phyloP scores from a whole-genome alignment of 2,888 invertebrate genomes.

The Caenorhabditis sp. region DNA sequence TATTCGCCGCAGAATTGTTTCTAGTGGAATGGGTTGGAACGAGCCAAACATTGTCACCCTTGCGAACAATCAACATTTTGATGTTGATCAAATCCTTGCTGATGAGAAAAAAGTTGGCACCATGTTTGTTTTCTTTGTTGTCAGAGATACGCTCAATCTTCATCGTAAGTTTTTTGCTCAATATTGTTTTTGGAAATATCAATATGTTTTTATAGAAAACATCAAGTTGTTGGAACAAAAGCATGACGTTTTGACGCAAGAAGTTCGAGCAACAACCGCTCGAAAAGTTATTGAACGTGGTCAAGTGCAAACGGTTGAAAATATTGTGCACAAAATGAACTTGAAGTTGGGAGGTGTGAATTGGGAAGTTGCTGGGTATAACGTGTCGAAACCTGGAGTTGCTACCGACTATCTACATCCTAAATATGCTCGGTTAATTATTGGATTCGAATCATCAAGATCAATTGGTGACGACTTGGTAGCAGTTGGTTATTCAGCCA shows the following conservation, averaged over 20 bases:
- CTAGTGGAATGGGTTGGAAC: neutral
- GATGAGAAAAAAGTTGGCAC: neutral
- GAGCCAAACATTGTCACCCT: neutral
- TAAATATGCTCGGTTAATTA: neutral
- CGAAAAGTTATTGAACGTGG: neutral
- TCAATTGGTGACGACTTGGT: neutral
- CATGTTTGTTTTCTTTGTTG: neutral
- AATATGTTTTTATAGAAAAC: neutral
- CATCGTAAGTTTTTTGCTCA: neutral
- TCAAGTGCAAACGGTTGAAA: conserved; percentile 2
- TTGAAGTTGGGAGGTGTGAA: neutral
- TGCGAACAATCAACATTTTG: neutral
- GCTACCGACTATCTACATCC: neutral
- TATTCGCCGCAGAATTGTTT: neutral
- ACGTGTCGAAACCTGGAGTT: neutral
- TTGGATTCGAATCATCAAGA: conserved; percentile 1
- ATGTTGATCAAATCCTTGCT: neutral
- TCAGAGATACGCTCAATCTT: neutral
- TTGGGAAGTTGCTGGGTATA: neutral
- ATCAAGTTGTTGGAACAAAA: conserved; percentile 16
- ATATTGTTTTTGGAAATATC: too few relatives aligned
- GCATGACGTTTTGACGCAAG: conserved; percentile 10
- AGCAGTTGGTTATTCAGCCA: conserved; percentile 16
- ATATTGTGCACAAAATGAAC: conserved; percentile 12
- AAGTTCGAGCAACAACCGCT: conserved; percentile 2